These are phyloP conservation scores for Pseudococcus viburni DNA, from an alignment of 2,888 invertebrate genomes.

Conservation along the genomic window DNA sequence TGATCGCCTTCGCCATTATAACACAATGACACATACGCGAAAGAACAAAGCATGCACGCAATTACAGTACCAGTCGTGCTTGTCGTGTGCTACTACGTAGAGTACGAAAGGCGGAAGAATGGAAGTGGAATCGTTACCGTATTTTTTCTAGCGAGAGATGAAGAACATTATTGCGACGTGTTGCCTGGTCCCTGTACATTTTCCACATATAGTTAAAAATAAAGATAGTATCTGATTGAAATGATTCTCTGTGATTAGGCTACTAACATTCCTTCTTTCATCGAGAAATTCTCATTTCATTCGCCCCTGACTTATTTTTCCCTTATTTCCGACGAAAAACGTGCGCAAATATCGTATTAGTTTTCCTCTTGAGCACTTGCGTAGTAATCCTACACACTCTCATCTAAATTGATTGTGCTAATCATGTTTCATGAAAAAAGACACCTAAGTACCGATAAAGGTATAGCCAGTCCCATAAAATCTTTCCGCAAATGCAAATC, in stretches of 20 bases:
- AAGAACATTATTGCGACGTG: slow-evolving; percentile 27
- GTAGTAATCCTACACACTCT: too few species aligned
- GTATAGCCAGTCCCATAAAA: too few species aligned
- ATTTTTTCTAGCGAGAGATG: not conserved
- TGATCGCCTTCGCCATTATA: not conserved
- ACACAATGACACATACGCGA: not conserved
- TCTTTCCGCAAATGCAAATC: too few species aligned
- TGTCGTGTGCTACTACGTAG: slow-evolving; percentile 37
- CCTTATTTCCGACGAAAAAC: slow-evolving; percentile 1
- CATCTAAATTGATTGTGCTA: too few species aligned
- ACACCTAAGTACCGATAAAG: too few species aligned
- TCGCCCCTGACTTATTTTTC: not conserved
- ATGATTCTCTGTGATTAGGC: slow-evolving; percentile 63
- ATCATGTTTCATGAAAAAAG: too few species aligned
- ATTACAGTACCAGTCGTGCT: slow-evolving; percentile 61
- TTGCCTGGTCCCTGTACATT: not conserved
- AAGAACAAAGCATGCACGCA: slow-evolving; percentile 61
- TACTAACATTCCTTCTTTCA: slow-evolving; percentile 14
- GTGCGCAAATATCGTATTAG: not conserved
- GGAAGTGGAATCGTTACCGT: slow-evolving; percentile 24
- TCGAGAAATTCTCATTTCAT: not conserved
- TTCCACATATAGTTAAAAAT: slow-evolving; percentile 35
- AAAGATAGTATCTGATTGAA: slow-evolving; percentile 57
- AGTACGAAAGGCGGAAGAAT: not conserved
- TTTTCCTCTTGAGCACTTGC: not conserved